Base-by-base conservation (phyloP, 2,888 invertebrate species). In the Phyto melanocephala region DNA sequence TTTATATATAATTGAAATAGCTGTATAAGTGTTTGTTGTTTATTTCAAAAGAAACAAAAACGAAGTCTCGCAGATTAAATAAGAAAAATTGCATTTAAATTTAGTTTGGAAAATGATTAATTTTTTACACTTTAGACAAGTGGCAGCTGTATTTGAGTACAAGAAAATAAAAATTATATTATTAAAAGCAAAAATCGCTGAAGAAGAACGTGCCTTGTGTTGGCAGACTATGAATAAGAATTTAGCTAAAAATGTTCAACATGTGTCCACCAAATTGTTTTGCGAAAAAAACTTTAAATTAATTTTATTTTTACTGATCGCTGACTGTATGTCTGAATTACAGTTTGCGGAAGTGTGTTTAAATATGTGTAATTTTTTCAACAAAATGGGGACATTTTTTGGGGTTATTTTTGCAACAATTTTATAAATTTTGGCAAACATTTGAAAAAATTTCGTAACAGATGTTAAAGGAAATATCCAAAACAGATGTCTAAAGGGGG, bases 101-200 rank as follows among this genome's bases (percentile, higher is more conserved):
- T 60, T 54, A 81, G 72, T 77, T 72, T 71, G 58, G 60, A 71
- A 81, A 75, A 84, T 84, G 82, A 84, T 82, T 82, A 80, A 84
- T 83, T 80, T 60, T 80, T 52, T 65, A 71, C 71, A 75, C 83
- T 83, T 83, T 80, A 77, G 62, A 76, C 68, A 83, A 83, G 67
- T 78, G 83, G 71, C 83, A 83, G 80, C 78, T 80, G 76, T 8
- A 42, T 62, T 62, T 13, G 33, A 33, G 33, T 33, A 33, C 20
- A 28, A 13, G 7, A 15, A 10, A n/a, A 35, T 2, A 33, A 52
- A 35, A 56, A 76, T 50, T n/a, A 52, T 22, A 28, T 58, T n/a
- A 15, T 60, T 71, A 42, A 45, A 45, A 15, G 22, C n/a, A 35
- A 60, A 58, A 63, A 17, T 52, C 62, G 28, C 33, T 52, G 20